These are phyloP conservation scores for Limnephilus lunatus DNA, from an alignment of 2,888 invertebrate genomes.

Conservation along the genomic window DNA sequence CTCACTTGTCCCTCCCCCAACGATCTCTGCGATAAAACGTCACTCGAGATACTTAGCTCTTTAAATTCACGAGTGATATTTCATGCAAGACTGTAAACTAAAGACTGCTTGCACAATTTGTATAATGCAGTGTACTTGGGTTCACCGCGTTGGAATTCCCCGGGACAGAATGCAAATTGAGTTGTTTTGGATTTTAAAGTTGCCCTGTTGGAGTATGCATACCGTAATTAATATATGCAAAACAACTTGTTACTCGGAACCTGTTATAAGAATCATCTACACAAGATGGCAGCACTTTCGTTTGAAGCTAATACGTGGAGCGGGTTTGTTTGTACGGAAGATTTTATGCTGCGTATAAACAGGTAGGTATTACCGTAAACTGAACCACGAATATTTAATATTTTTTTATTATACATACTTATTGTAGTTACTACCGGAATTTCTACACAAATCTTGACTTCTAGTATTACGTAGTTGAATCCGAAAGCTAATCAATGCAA, in stretches of 20 bases:
- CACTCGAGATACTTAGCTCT: not conserved
- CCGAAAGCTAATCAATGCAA: too few species aligned
- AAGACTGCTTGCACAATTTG: not conserved
- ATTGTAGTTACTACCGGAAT: too few species aligned
- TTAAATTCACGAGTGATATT: not conserved
- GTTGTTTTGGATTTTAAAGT: not conserved
- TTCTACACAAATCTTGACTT: too few species aligned
- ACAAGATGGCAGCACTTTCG: not conserved
- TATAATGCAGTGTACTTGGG: not conserved
- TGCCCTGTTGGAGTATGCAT: not conserved
- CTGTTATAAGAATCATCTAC: not conserved
- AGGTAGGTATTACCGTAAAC: too few species aligned
- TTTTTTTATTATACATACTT: too few species aligned
- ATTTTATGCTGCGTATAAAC: too few species aligned
- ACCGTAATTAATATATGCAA: not conserved
- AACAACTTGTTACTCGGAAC: not conserved
- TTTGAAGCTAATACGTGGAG: too few species aligned
- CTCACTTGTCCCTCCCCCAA: not conserved
- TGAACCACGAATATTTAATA: too few species aligned
- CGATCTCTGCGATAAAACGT: not conserved
- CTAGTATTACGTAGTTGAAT: too few species aligned
- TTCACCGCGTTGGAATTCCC: not conserved
- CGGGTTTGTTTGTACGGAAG: not conserved
- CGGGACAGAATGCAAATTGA: not conserved
- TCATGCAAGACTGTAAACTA: not conserved